Percentiles rank a stretch among this genome's conserved stretches.
These are phyloP conservation scores for Saccopteryx bilineata DNA, from an alignment of 2,113 vertebrate genomes.

Conservation along the genomic window DNA sequence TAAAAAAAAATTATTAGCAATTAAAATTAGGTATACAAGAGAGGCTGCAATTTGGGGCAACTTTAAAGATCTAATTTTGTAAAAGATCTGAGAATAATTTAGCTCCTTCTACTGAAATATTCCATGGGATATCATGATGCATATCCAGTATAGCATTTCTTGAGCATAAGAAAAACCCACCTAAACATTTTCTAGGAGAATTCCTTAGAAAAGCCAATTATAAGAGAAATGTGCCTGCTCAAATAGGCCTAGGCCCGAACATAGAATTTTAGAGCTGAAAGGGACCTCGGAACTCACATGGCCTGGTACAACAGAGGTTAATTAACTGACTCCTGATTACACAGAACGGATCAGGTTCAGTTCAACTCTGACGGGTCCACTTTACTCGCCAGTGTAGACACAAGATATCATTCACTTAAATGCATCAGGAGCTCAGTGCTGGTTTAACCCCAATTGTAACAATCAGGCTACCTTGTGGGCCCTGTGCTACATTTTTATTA, in stretches of 20 bases:
- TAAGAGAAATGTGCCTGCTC: conserved; percentile 1
- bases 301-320: conserved; percentile 61
- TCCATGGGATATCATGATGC: not conserved
- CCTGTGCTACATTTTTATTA: conserved; percentile 80
- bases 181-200: not conserved
- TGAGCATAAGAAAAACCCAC: conserved; percentile 23
- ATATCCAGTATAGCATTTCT: conserved; percentile 40
- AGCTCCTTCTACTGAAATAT: conserved; percentile 20
- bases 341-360: conserved; percentile 57
- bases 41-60: conserved; percentile 37
- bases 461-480: conserved; percentile 68
- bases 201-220: not conserved
- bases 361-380: conserved; percentile 52
- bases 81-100: conserved; percentile 61
- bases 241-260: not conserved
- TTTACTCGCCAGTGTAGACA: conserved; percentile 74
- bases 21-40: conserved; percentile 52
- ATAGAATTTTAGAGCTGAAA: conserved; percentile 57
- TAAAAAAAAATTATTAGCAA: conserved; percentile 8
- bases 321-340: conserved; percentile 54
- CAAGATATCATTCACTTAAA: conserved; percentile 69
- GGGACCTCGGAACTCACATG: not conserved
- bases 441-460: conserved; percentile 73
- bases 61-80: conserved; percentile 46
- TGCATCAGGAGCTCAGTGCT: conserved; percentile 53